Evolutionary conservation across 1,140 invertebrate species (phyloP).

Genomic region (Papilio helenus): DNA sequence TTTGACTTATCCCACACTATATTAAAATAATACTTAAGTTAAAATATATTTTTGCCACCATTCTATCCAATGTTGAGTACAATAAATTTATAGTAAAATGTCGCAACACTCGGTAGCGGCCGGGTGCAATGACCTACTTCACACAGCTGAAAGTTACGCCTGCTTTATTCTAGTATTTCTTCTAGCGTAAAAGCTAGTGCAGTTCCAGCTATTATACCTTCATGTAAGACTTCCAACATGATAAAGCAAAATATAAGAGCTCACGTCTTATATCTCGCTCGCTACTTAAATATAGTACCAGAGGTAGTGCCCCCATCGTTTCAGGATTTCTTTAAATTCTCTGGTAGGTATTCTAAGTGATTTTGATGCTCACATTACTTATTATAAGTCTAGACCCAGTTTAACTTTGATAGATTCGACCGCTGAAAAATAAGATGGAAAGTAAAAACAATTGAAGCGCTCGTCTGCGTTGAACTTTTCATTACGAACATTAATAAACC

Average conservation of each 20-base stretch:
- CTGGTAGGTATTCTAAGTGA: too few species aligned
- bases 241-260: too few species aligned
- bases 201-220: background rate
- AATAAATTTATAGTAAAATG: background rate
- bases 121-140: slow-evolving; percentile 12
- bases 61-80: background rate
- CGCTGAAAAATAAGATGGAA: slow-evolving; percentile 17
- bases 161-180: background rate
- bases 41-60: background rate
- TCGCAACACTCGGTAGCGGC: background rate
- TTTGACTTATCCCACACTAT: background rate
- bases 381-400: background rate
- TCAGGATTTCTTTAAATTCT: too few species aligned
- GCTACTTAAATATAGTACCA: too few species aligned
- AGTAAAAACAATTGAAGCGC: slow-evolving; percentile 13
- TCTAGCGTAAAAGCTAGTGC: background rate
- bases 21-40: background rate
- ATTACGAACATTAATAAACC: background rate
- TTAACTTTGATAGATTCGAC: background rate
- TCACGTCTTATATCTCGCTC: too few species aligned
- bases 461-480: background rate
- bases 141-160: background rate
- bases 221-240: background rate
- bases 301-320: too few species aligned
- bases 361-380: background rate